A percentile compares a stretch with the other conserved stretches of the same genome.
Conservation (phyloP, 2,113 vertebrate genomes). For the Kryptolebias marmoratus region DNA sequence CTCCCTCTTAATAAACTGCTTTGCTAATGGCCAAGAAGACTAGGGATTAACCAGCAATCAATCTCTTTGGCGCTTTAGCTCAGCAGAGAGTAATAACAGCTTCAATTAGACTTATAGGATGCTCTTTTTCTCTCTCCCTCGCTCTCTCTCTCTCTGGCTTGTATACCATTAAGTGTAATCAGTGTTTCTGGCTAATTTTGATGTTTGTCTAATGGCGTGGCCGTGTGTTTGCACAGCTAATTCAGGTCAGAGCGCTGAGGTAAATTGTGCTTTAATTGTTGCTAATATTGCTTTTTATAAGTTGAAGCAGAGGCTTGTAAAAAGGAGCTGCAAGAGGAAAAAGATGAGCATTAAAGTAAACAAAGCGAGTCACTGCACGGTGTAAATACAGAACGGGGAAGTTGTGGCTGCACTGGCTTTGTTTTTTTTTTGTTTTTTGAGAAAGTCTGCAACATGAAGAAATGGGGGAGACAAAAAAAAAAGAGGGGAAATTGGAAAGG, state of each 20-base stretch:
- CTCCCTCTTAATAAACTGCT: slow-evolving; percentile 58
- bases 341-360: not conserved
- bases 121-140: slow-evolving; percentile 24
- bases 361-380: slow-evolving; percentile 10
- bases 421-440: slow-evolving; percentile 6
- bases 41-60: slow-evolving; percentile 68
- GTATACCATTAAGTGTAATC: slow-evolving; percentile 54
- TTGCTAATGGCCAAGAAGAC: slow-evolving; percentile 68
- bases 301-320: not conserved
- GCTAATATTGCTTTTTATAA: slow-evolving; percentile 18
- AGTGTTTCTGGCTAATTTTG: slow-evolving; percentile 56
- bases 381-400: slow-evolving; percentile 18
- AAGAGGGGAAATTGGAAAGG: slow-evolving; percentile 15
- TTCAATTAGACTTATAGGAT: slow-evolving; percentile 49
- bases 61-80: slow-evolving; percentile 58
- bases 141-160: slow-evolving; percentile 10
- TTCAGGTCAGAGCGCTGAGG: slow-evolving; percentile 19
- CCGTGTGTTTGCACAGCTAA: slow-evolving; percentile 23
- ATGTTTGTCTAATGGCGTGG: slow-evolving; percentile 30
- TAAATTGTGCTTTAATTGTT: slow-evolving; percentile 27
- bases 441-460: slow-evolving; percentile 19
- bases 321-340: not conserved
- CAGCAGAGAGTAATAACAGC: slow-evolving; percentile 61
- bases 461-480: not conserved
- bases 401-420: not conserved